These are phyloP conservation scores for Eudemis profundana DNA, from an alignment of 2,888 invertebrate species.

Conservation along the genomic window DNA sequence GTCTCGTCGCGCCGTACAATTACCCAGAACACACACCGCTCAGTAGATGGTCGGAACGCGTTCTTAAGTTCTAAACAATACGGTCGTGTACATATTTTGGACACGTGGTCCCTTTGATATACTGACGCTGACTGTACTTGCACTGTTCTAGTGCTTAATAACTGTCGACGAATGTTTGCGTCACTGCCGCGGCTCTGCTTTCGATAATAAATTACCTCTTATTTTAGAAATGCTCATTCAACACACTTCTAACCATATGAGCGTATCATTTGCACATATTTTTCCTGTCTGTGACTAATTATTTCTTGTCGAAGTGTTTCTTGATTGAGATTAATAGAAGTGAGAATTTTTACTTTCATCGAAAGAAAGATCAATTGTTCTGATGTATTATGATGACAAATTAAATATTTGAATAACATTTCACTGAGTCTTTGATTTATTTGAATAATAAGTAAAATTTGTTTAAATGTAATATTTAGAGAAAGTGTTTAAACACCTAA, in stretches of 20 bases:
- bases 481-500: no score
- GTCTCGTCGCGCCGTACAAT: slow-evolving; percentile 17
- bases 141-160: slow-evolving; percentile 80
- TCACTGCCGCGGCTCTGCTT: slow-evolving; percentile 76
- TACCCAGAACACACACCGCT: slow-evolving; percentile 19
- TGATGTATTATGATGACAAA: slow-evolving; percentile 20
- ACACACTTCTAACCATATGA: slow-evolving; percentile 67
- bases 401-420: slow-evolving; percentile 7
- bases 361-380: not conserved
- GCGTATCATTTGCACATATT: slow-evolving; percentile 72
- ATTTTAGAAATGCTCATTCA: slow-evolving; percentile 83
- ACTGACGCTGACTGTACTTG: slow-evolving; percentile 62
- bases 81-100: not conserved
- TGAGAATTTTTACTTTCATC: slow-evolving; percentile 46
- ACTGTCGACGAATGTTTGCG: slow-evolving; percentile 82
- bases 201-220: slow-evolving; percentile 81
- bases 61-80: slow-evolving; percentile 14
- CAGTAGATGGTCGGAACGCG: not conserved
- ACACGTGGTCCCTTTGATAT: slow-evolving; percentile 6
- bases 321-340: slow-evolving; percentile 59
- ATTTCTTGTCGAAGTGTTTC: slow-evolving; percentile 52
- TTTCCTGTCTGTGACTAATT: slow-evolving; percentile 71
- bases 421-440: not conserved
- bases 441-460: not conserved
- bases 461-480: no score